A percentile compares a stretch with the other conserved stretches of the same genome.
phyloP scores from a whole-genome alignment of 2,888 invertebrate species.

The Alloscopus bannaensis region DNA sequence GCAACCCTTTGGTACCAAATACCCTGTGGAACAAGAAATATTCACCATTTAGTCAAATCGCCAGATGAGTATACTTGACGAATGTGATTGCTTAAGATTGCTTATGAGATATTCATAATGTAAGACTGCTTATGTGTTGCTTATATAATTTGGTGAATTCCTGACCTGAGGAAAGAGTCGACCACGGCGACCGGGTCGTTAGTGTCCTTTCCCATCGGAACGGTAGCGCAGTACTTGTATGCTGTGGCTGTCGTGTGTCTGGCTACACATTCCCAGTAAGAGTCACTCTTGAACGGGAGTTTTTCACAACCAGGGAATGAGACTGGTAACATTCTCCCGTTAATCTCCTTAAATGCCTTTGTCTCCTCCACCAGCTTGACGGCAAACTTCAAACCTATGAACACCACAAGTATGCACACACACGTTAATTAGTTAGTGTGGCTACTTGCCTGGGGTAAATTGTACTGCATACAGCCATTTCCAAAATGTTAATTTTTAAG shows the following conservation, averaged over 20 bases:
- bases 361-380: slow-evolving; percentile 65
- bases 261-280: slow-evolving; percentile 62
- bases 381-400: slow-evolving; percentile 63
- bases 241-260: slow-evolving; percentile 66
- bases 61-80: not conserved
- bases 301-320: slow-evolving; percentile 65
- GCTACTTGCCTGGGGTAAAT: no score
- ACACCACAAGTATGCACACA: no score
- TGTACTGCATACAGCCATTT: no score
- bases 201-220: slow-evolving; percentile 62
- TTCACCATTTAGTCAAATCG: not conserved
- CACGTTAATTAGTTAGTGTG: not conserved
- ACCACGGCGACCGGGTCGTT: slow-evolving; percentile 66
- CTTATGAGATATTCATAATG: no score
- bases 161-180: slow-evolving; percentile 64
- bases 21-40: slow-evolving; percentile 51
- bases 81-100: not conserved
- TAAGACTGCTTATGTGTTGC: no score
- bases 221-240: slow-evolving; percentile 66
- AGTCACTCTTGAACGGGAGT: slow-evolving; percentile 55
- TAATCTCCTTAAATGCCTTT: slow-evolving; percentile 62
- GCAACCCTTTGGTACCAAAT: slow-evolving; percentile 65
- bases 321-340: slow-evolving; percentile 66
- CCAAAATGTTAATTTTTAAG: no score
- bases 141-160: not conserved